Evolutionary conservation across 2,888 invertebrate species (phyloP).

Genomic region (Tachystola acroxantha): DNA sequence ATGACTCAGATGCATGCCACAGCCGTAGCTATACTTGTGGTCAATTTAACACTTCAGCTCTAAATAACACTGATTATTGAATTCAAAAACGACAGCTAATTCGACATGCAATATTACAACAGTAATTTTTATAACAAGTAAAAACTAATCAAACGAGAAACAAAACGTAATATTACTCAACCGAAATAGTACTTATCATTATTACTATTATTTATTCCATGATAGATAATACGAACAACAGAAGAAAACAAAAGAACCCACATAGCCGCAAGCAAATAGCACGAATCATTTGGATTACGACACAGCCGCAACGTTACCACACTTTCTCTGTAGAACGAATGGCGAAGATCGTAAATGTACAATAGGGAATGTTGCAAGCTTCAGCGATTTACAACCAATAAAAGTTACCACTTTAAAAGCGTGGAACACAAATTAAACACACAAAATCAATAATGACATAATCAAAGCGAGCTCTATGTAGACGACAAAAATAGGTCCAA

Average conservation of each 20-base stretch:
- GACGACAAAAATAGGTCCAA: conserved; percentile 23
- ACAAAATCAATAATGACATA: conserved; percentile 17
- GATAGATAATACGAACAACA: neutral
- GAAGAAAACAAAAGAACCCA: conserved; percentile 15
- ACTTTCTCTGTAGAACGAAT: conserved; percentile 43
- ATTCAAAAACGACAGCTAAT: neutral
- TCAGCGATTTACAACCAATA: neutral
- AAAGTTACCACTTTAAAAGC: neutral
- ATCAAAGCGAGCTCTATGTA: conserved; percentile 7
- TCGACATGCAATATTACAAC: neutral
- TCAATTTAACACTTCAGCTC: neutral
- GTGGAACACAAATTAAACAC: neutral
- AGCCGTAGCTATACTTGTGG: neutral
- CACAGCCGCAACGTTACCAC: conserved; percentile 30
- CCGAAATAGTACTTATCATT: too few relatives aligned
- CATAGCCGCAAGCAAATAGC: conserved; percentile 17
- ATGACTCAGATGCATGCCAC: conserved; percentile 19
- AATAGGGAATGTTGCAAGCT: conserved; percentile 16
- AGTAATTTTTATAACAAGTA: neutral
- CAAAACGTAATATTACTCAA: neutral
- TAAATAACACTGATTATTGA: neutral
- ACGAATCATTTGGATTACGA: conserved; percentile 34
- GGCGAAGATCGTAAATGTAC: conserved; percentile 21
- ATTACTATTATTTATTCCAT: too few relatives aligned
- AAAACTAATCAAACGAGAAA: neutral